phyloP scores from a whole-genome alignment of 2,888 invertebrate genomes.

The Acrobasis consociella region DNA sequence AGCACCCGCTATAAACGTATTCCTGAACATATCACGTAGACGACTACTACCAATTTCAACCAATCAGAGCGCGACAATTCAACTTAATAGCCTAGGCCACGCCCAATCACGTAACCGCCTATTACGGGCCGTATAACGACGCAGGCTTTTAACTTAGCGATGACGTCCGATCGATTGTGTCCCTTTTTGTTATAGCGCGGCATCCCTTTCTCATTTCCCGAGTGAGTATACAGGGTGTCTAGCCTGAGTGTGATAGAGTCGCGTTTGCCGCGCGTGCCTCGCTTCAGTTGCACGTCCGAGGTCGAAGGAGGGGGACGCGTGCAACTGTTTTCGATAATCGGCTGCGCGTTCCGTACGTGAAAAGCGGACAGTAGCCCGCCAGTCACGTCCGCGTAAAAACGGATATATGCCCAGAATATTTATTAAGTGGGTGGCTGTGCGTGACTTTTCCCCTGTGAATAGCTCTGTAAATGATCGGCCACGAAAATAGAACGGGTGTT shows the following conservation, averaged over 20 bases:
- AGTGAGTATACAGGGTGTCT: constrained; percentile 58
- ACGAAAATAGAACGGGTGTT: constrained; percentile 69
- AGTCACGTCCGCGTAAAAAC: constrained; percentile 83
- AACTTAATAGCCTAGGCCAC: constrained; percentile 80
- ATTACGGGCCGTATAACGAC: constrained; percentile 82
- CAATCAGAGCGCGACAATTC: constrained; percentile 81
- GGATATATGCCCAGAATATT: constrained; percentile 85
- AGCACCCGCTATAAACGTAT: constrained; percentile 80
- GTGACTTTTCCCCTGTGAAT: constrained; percentile 81
- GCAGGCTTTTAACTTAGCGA: constrained; percentile 80
- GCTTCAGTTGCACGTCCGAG: constrained; percentile 80
- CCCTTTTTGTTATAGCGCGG: constrained; percentile 52
- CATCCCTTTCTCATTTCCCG: constrained; percentile 63
- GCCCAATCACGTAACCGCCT: constrained; percentile 83
- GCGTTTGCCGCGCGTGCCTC: constrained; percentile 79
- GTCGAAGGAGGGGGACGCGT: constrained; percentile 79
- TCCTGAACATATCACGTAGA: constrained; percentile 82
- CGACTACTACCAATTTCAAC: constrained; percentile 81
- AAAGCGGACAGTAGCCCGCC: constrained; percentile 78
- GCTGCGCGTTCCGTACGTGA: constrained; percentile 82
- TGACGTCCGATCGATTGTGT: constrained; percentile 71
- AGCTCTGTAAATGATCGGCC: constrained; percentile 73
- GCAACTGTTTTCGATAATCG: constrained; percentile 83
- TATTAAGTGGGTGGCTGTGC: constrained; percentile 83
- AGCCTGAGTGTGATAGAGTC: constrained; percentile 77